Evolutionary conservation across 2,888 invertebrate species (phyloP).

Genomic region (Cryptocephalus moraei): DNA sequence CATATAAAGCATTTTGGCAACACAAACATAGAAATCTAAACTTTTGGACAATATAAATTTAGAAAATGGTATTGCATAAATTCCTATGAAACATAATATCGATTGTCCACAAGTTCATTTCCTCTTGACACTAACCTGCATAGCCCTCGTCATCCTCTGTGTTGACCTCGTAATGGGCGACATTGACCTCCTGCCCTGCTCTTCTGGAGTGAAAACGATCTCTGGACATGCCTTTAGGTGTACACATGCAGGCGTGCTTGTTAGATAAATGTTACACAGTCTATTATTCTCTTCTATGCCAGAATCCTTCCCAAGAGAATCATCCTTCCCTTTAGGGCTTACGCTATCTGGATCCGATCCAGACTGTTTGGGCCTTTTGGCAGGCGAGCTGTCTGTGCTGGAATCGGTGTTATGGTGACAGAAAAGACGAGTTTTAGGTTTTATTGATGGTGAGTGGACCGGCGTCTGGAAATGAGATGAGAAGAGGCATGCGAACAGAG

Average conservation of each 20-base stretch:
- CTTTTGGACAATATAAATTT: no score
- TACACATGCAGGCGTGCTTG: slow-evolving; percentile 37
- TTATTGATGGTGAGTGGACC: slow-evolving; percentile 16
- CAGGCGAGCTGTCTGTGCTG: slow-evolving; percentile 22
- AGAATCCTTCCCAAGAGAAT: slow-evolving; percentile 23
- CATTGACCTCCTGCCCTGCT: slow-evolving; percentile 62
- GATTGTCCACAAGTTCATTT: no score
- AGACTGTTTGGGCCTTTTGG: slow-evolving; percentile 14
- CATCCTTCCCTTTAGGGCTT: not conserved
- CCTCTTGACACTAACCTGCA: slow-evolving; percentile 56
- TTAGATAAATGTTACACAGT: slow-evolving; percentile 23
- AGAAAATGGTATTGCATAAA: no score
- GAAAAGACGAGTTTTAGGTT: slow-evolving; percentile 30
- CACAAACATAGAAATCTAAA: slow-evolving; percentile 17
- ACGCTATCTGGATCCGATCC: slow-evolving; percentile 3
- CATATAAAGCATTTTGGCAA: slow-evolving; percentile 3
- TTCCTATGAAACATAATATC: no score
- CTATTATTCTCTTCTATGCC: slow-evolving; percentile 14
- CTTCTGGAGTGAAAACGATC: slow-evolving; percentile 40
- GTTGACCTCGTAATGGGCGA: slow-evolving; percentile 82
- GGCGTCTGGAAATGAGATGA: slow-evolving; percentile 23
- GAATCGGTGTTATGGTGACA: slow-evolving; percentile 35
- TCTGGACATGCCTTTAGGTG: slow-evolving; percentile 20
- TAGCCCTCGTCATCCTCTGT: slow-evolving; percentile 75
- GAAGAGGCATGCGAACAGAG: not conserved